Percentiles rank a stretch among this genome's conserved stretches.
phyloP scores from a whole-genome alignment of 2,888 invertebrate genomes.

The Gonocerus acuteangulatus region DNA sequence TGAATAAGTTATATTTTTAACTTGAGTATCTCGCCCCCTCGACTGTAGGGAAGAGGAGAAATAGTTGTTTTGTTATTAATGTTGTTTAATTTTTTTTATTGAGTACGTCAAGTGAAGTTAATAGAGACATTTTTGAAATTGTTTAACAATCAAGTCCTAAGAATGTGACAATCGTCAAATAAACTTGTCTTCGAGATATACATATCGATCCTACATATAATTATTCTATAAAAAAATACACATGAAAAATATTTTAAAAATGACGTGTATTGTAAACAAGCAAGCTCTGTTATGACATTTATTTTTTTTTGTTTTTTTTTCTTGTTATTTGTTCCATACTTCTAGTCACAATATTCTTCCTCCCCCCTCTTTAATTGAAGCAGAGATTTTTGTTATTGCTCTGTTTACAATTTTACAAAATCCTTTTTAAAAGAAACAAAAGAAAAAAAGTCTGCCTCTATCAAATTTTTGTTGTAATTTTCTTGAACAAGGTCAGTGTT shows the following conservation, averaged over 20 bases:
- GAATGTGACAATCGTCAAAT: conserved; percentile 20
- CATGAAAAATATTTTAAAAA: neutral
- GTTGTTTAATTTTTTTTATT: neutral
- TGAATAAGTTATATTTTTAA: conserved; percentile 35
- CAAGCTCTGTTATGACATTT: no score
- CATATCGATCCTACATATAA: conserved; percentile 15
- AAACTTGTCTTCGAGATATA: conserved; percentile 18
- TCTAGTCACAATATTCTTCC: no score
- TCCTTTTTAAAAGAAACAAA: no score
- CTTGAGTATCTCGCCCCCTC: no score
- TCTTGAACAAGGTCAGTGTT: no score
- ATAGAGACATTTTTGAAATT: neutral
- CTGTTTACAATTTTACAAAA: no score
- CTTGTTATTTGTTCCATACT: neutral
- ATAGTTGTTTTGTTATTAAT: neutral
- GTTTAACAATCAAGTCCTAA: conserved; percentile 12
- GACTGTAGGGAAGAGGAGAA: neutral
- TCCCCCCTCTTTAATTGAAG: no score
- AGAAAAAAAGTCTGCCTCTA: no score
- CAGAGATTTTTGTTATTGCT: no score
- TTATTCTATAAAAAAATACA: neutral
- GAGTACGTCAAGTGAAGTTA: neutral
- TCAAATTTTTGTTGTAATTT: no score
- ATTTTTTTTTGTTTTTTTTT: no score
- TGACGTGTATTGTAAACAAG: no score